These are phyloP conservation scores for Brachyhypopomus occidentalis DNA, from an alignment of 2,113 vertebrate species.

Conservation along the genomic window DNA sequence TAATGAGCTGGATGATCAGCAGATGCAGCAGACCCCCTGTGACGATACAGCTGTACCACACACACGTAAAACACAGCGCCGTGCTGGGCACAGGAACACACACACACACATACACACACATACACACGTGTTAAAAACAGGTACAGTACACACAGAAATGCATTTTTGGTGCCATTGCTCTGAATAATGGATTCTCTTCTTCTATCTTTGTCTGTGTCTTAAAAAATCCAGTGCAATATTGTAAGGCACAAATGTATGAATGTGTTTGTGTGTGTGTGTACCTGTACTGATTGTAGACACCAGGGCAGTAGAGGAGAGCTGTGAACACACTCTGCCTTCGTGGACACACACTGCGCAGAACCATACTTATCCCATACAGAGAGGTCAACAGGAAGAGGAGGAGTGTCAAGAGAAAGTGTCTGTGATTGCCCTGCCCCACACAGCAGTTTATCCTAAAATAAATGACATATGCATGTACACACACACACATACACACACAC, in stretches of 20 bases:
- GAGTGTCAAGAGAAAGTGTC: slow-evolving; percentile 89
- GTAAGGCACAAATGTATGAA: too few species aligned
- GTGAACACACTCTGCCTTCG: slow-evolving; percentile 72
- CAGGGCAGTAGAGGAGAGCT: slow-evolving; percentile 92
- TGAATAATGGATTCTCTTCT: too few species aligned
- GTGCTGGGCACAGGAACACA: slow-evolving; percentile 71
- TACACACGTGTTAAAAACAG: background rate
- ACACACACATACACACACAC: background rate
- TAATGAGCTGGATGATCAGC: slow-evolving; percentile 88
- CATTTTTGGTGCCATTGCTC: too few species aligned
- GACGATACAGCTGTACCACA: slow-evolving; percentile 92
- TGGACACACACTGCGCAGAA: slow-evolving; percentile 85
- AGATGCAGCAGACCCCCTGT: slow-evolving; percentile 88
- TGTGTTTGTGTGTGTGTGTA: slow-evolving; percentile 56
- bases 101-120: slow-evolving; percentile 32
- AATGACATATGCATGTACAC: slow-evolving; percentile 43
- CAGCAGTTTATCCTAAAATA: slow-evolving; percentile 93
- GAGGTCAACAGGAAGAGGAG: slow-evolving; percentile 89
- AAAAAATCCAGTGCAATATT: too few species aligned
- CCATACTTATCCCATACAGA: slow-evolving; percentile 86
- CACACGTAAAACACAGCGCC: slow-evolving; percentile 93
- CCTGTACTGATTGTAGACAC: slow-evolving; percentile 91
- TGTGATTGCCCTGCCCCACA: slow-evolving; percentile 93
- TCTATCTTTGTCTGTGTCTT: background rate
- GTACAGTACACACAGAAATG: slow-evolving; percentile 15